Conservation (phyloP, 2,113 vertebrate genomes). For the Pelvicachromis taeniatus region DNA sequence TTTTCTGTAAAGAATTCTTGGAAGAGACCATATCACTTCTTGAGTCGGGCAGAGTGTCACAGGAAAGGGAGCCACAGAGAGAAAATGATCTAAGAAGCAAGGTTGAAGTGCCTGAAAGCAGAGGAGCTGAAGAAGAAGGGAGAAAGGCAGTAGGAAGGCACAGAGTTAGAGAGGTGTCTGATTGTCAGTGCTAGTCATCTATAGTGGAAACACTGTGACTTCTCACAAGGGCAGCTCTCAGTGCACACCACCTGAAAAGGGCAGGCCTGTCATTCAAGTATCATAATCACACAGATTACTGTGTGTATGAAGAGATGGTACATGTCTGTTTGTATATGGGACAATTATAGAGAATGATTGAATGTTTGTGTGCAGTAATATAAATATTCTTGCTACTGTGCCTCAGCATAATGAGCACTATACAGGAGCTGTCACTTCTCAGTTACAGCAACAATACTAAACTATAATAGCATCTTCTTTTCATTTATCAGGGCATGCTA, state of each 20-base stretch:
- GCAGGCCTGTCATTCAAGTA: conserved; percentile 31
- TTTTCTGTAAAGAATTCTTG: neutral
- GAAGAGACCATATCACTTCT: neutral
- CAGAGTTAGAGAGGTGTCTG: neutral
- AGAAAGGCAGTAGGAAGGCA: neutral
- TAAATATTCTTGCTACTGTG: neutral
- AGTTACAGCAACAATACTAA: conserved; percentile 12
- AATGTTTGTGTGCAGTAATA: neutral
- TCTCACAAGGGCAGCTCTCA: conserved; percentile 1
- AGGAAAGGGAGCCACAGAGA: neutral
- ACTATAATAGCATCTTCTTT: neutral
- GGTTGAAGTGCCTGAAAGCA: neutral
- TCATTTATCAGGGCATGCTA: neutral
- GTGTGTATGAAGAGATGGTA: neutral
- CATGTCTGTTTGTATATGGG: neutral
- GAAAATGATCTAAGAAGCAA: neutral
- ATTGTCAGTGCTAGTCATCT: conserved; percentile 45
- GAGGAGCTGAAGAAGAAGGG: neutral
- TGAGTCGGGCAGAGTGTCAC: neutral
- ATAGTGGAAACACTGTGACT: conserved; percentile 11
- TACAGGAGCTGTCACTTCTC: conserved; percentile 8
- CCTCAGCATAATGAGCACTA: neutral
- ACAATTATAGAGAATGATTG: neutral
- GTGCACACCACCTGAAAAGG: conserved; percentile 20
- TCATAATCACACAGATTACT: neutral